Evolutionary conservation across 2,113 vertebrate genomes (phyloP).

Genomic region (western clawed frog (Xenopus tropicalis)): DNA sequence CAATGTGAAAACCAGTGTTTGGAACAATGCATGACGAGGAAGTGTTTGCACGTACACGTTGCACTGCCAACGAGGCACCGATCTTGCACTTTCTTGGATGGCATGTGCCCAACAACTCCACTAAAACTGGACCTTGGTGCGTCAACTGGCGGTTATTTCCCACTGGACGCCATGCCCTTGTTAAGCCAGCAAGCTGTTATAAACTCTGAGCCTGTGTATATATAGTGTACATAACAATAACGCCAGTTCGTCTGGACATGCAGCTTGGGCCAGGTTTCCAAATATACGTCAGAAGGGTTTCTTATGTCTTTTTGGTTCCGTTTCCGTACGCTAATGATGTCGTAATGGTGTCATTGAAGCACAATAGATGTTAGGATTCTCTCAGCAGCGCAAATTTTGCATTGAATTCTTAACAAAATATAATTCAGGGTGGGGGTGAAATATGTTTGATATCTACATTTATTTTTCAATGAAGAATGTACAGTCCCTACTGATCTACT

Average conservation of each 20-base stretch:
- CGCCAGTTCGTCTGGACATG: conserved; percentile 26
- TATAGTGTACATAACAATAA: conserved; percentile 57
- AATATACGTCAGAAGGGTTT: conserved; percentile 55
- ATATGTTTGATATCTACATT: conserved; percentile 46
- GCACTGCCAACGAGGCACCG: conserved; percentile 57
- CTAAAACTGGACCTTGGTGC: conserved; percentile 59
- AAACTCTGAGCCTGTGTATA: conserved; percentile 58
- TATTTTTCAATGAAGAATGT: neutral
- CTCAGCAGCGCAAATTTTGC: conserved; percentile 61
- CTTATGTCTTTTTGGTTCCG: neutral
- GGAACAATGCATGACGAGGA: conserved; percentile 61
- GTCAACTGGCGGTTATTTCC: conserved; percentile 54
- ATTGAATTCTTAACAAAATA: conserved; percentile 53
- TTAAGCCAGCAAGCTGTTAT: conserved; percentile 74
- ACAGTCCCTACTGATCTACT: conserved; percentile 44
- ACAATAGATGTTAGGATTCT: conserved; percentile 58
- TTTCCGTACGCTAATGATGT: conserved; percentile 52
- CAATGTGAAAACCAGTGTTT: conserved; percentile 51
- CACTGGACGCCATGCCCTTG: conserved; percentile 59
- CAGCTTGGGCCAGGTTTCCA: too few relatives aligned
- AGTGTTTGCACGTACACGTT: conserved; percentile 56
- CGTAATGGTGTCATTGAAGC: conserved; percentile 69
- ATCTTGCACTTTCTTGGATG: conserved; percentile 56
- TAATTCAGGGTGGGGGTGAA: conserved; percentile 48
- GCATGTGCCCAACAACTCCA: conserved; percentile 54